Conservation (phyloP, 2,888 invertebrate species). For the Napeogenes inachia region DNA sequence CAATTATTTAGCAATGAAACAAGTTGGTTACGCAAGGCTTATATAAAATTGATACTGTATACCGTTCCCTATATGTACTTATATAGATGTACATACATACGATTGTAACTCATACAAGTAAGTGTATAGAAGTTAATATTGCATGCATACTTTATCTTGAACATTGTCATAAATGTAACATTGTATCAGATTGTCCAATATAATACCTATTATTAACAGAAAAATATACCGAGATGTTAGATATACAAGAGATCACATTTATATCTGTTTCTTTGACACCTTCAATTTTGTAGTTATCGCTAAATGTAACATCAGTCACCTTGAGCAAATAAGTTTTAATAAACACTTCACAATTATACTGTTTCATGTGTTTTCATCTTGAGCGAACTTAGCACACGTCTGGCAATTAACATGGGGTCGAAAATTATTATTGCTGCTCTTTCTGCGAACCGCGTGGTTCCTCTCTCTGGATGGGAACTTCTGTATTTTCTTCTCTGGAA, state of each 20-base stretch:
- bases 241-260: not conserved
- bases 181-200: not conserved
- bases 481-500: constrained; percentile 59
- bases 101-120: not conserved
- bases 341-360: not conserved
- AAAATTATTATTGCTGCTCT: constrained; percentile 65
- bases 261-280: not conserved
- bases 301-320: constrained; percentile 6
- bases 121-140: not conserved
- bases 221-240: not conserved
- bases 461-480: constrained; percentile 83
- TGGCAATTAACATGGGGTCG: constrained; percentile 62
- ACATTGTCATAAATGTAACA: not conserved
- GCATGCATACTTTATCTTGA: not conserved
- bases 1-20: no score
- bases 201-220: not conserved
- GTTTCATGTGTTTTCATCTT: constrained; percentile 55
- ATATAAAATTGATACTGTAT: no score
- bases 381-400: constrained; percentile 60
- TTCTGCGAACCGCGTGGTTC: constrained; percentile 81
- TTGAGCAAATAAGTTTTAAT: constrained; percentile 20
- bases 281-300: not conserved
- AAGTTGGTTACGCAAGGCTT: no score
- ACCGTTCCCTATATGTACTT: no score
- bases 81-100: not conserved